Evolutionary conservation across 2,113 vertebrate species (phyloP).

Genomic region (Corythoichthys intestinalis): DNA sequence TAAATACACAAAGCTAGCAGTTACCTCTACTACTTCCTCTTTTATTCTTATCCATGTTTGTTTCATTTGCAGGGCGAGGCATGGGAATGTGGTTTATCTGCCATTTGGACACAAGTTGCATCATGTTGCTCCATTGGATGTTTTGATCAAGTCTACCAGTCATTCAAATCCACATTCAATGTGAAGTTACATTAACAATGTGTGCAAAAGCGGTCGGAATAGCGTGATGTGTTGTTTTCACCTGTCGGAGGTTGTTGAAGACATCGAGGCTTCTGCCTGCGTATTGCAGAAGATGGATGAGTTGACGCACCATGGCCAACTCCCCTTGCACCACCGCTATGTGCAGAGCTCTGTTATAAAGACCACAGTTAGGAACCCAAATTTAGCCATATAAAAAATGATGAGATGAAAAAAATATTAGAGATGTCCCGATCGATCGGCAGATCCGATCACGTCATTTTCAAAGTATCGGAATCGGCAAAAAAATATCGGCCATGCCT

Average conservation of each 20-base stretch:
- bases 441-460: too few relatives aligned
- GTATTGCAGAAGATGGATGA: conserved; percentile 68
- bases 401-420: too few relatives aligned
- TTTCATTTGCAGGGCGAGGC: conserved; percentile 38
- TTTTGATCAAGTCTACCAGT: neutral
- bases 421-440: too few relatives aligned
- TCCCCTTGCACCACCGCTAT: conserved; percentile 83
- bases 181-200: neutral
- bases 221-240: conserved; percentile 41
- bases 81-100: conserved; percentile 12
- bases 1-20: conserved; percentile 25
- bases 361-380: conserved; percentile 16
- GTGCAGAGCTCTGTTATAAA: conserved; percentile 79
- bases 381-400: neutral
- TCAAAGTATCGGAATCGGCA: too few relatives aligned
- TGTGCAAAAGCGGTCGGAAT: neutral
- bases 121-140: neutral
- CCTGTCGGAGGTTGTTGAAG: conserved; percentile 86
- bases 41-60: conserved; percentile 52
- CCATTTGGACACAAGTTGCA: conserved; percentile 12
- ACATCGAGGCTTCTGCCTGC: conserved; percentile 72
- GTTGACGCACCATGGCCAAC: conserved; percentile 44
- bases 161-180: neutral
- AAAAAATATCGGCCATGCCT: too few relatives aligned
- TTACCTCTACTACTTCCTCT: conserved; percentile 61